phyloP scores from a whole-genome alignment of 2,113 vertebrate species.

The Isichthys henryi region DNA sequence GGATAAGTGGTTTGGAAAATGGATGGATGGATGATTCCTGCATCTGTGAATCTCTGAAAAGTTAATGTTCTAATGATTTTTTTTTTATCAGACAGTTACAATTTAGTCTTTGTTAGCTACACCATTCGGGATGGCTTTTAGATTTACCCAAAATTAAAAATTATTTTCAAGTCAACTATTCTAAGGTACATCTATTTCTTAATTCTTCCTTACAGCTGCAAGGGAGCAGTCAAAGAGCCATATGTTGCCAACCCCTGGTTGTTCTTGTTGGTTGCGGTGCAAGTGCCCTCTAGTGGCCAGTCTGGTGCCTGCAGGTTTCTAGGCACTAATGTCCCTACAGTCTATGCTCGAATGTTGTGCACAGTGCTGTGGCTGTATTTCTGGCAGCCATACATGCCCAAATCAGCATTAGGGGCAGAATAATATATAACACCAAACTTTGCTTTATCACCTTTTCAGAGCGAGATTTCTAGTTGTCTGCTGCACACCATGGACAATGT shows the following conservation, averaged over 20 bases:
- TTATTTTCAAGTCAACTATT: background rate
- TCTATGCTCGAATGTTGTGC: background rate
- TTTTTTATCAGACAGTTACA: background rate
- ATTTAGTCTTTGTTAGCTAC: background rate
- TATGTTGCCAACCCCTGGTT: background rate
- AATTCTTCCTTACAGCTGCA: background rate
- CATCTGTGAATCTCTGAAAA: background rate
- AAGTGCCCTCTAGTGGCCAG: background rate
- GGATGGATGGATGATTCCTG: too few relatives aligned
- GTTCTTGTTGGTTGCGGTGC: background rate
- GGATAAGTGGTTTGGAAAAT: too few relatives aligned
- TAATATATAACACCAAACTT: background rate
- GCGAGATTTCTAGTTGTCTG: conserved; percentile 55
- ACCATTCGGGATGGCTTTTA: background rate
- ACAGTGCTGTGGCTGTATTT: background rate
- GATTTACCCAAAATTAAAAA: background rate
- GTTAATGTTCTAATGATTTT: background rate
- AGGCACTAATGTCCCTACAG: background rate
- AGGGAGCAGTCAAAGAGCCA: background rate
- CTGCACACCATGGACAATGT: conserved; percentile 65
- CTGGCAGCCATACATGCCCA: background rate
- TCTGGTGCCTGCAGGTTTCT: background rate
- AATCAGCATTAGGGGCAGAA: background rate
- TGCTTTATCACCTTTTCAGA: conserved; percentile 36
- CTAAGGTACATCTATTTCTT: background rate